phyloP scores from a whole-genome alignment of 2,888 invertebrate species.

The Laspeyria flexula region DNA sequence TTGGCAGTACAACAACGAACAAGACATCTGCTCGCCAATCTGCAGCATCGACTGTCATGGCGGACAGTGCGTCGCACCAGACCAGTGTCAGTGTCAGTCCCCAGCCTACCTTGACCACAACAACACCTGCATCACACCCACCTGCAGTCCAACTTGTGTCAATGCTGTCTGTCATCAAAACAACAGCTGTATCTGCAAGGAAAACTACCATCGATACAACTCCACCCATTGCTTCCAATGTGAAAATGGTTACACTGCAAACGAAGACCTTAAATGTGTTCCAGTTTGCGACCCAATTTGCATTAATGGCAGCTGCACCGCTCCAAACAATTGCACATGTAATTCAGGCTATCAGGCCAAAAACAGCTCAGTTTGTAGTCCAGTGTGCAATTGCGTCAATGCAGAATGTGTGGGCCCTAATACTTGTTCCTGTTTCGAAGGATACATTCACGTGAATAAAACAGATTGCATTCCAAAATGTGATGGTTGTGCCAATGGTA shows the following conservation, averaged over 20 bases:
- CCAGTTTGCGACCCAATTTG: slow-evolving; percentile 46
- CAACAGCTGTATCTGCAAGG: slow-evolving; percentile 66
- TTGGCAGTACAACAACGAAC: slow-evolving; percentile 63
- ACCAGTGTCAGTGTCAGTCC: slow-evolving; percentile 65
- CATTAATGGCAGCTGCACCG: slow-evolving; percentile 52
- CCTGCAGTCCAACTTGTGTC: slow-evolving; percentile 62
- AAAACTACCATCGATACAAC: slow-evolving; percentile 55
- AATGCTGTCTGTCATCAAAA: slow-evolving; percentile 65
- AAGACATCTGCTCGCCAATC: slow-evolving; percentile 72
- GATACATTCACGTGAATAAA: slow-evolving; percentile 45
- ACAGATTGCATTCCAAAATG: slow-evolving; percentile 48
- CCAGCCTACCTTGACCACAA: slow-evolving; percentile 59
- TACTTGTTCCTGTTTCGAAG: slow-evolving; percentile 74
- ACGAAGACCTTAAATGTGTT: slow-evolving; percentile 45
- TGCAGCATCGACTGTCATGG: slow-evolving; percentile 79
- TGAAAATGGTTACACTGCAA: slow-evolving; percentile 47
- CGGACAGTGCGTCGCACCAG: slow-evolving; percentile 74
- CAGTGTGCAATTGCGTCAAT: slow-evolving; percentile 78
- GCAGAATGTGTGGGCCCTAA: slow-evolving; percentile 67
- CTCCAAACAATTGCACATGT: slow-evolving; percentile 59
- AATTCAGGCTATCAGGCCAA: slow-evolving; percentile 47
- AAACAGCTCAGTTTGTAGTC: slow-evolving; percentile 49
- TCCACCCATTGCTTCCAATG: slow-evolving; percentile 64
- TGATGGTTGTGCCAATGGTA: slow-evolving; percentile 47
- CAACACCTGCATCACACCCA: slow-evolving; percentile 63